Conservation (phyloP, 2,888 invertebrate genomes). For the Stenodera caucasica region DNA sequence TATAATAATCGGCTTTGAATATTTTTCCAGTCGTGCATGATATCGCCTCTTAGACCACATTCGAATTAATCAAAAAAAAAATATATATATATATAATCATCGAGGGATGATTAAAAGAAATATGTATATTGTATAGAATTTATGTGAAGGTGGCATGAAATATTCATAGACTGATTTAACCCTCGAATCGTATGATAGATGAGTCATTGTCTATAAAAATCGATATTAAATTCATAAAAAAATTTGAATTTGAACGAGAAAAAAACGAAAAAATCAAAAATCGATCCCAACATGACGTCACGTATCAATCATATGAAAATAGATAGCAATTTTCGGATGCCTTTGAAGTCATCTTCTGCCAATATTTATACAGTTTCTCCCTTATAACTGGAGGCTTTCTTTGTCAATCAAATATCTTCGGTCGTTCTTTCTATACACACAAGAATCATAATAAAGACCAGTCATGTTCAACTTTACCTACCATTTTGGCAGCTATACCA, state of each 20-base stretch:
- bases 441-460: conserved; percentile 1
- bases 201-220: neutral
- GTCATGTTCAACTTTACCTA: neutral
- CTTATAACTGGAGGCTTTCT: conserved; percentile 27
- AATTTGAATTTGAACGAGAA: too few species aligned
- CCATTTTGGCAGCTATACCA: neutral
- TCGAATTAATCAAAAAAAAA: neutral
- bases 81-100: too few species aligned
- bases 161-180: conserved; percentile 8
- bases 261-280: neutral
- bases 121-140: conserved; percentile 13
- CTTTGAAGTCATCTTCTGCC: conserved; percentile 11
- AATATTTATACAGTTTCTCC: conserved; percentile 26
- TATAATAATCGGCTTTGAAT: conserved; percentile 36
- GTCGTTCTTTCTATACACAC: conserved; percentile 14
- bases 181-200: neutral
- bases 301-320: neutral
- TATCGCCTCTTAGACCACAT: conserved; percentile 23
- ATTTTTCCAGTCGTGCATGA: conserved; percentile 30
- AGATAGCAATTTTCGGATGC: neutral
- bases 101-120: conserved; percentile 18
- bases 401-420: conserved; percentile 29
- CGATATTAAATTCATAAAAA: too few species aligned
- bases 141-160: conserved; percentile 17
- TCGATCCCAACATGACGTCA: neutral